Conservation (phyloP, 2,888 invertebrate species). For the Leptopilina drosophilae region DNA sequence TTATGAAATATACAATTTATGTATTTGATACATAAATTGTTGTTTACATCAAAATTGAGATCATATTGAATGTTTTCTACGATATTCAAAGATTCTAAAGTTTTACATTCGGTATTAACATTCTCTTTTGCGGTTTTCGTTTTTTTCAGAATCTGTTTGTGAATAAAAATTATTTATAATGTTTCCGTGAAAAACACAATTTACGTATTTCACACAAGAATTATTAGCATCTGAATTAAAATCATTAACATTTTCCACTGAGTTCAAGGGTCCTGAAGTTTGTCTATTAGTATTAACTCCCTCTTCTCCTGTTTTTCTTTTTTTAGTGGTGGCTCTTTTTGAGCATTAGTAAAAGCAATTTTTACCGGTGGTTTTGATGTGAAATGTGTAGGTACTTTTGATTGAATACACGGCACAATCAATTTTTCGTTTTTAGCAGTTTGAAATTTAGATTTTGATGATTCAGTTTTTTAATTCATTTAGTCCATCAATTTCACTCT, state of each 20-base stretch:
- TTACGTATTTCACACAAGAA: too few species aligned
- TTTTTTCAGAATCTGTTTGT: background rate
- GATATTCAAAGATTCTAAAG: background rate
- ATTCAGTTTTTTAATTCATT: constrained; percentile 11
- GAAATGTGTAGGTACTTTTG: constrained; percentile 41
- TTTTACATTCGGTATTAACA: background rate
- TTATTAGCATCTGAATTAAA: too few species aligned
- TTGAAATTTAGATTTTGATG: constrained; percentile 23
- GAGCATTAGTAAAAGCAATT: background rate
- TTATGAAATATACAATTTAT: background rate
- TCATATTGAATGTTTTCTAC: background rate
- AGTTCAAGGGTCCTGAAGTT: too few species aligned
- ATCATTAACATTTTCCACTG: too few species aligned
- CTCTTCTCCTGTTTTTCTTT: constrained; percentile 8
- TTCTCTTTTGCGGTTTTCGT: background rate
- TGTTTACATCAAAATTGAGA: background rate
- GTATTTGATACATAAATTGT: background rate
- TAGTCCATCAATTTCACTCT: background rate
- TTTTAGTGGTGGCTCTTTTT: constrained; percentile 22
- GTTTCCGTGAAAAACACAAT: background rate
- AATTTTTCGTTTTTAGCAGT: background rate
- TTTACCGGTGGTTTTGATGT: constrained; percentile 40
- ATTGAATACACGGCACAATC: constrained; percentile 23
- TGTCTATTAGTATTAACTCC: background rate
- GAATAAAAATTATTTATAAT: constrained; percentile 4